Conservation (phyloP, 2,888 invertebrate species). For the Hedya salicella region DNA sequence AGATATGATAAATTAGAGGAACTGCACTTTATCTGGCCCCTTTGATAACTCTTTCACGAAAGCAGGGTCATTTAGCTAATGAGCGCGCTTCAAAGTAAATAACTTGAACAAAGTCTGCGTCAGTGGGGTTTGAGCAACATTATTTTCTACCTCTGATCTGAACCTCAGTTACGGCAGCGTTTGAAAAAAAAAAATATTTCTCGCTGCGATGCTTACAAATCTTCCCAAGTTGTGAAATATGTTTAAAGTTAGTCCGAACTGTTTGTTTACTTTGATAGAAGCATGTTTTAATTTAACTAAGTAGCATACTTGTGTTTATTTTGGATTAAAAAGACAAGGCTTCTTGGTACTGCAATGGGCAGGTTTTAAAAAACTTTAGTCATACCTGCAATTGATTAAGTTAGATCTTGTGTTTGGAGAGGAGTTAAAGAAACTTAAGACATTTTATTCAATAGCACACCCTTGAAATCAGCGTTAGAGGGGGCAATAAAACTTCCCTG, state of each 20-base stretch:
- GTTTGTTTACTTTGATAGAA: conserved; percentile 22
- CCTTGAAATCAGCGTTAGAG: conserved; percentile 12
- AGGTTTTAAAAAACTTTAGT: no score
- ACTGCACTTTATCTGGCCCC: conserved; percentile 52
- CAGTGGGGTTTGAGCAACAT: conserved; percentile 66
- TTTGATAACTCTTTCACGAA: conserved; percentile 76
- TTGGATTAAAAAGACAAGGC: no score
- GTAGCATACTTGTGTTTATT: neutral
- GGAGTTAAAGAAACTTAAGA: neutral
- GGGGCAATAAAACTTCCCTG: conserved; percentile 15
- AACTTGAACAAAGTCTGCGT: conserved; percentile 76
- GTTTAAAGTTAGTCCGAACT: conserved; percentile 4
- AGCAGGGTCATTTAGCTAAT: conserved; percentile 80
- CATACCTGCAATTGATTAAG: neutral
- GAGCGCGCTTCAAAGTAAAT: conserved; percentile 78
- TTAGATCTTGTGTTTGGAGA: neutral
- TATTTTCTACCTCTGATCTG: conserved; percentile 68
- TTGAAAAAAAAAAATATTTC: conserved; percentile 57
- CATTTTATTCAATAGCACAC: conserved; percentile 8
- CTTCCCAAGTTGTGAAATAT: conserved; percentile 37
- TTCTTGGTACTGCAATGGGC: no score
- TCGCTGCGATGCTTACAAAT: conserved; percentile 46
- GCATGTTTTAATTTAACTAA: conserved; percentile 3
- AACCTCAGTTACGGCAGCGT: conserved; percentile 55
- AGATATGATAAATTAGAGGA: conserved; percentile 27